Conservation (phyloP, 30 jellyfish, hydroid and myxozoan genomes). For the Cassiopea xamachana region DNA sequence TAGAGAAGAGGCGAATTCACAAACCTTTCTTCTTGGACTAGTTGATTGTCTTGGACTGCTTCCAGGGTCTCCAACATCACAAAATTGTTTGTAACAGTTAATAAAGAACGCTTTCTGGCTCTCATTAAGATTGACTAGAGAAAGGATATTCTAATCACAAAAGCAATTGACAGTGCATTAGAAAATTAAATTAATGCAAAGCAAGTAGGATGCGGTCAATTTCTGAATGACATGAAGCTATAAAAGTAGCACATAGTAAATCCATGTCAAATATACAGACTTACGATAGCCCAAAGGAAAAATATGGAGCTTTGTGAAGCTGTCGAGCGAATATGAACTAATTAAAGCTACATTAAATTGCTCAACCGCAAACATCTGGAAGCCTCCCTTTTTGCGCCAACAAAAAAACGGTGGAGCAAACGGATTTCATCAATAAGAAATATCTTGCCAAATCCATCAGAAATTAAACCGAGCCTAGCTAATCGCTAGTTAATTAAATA, state of each 20-base stretch:
- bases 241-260: no score
- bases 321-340: no score
- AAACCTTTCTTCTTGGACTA: slow-evolving; percentile 62
- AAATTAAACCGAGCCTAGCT: slow-evolving; percentile 1
- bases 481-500: slow-evolving; percentile 12
- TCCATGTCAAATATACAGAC: no score
- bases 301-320: no score
- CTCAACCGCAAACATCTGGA: background rate
- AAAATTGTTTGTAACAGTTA: slow-evolving; percentile 65
- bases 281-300: no score
- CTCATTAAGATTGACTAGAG: slow-evolving; percentile 64
- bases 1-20: background rate
- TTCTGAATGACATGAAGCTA: no score
- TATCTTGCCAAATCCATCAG: background rate
- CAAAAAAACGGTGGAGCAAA: background rate
- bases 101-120: slow-evolving; percentile 51
- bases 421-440: background rate
- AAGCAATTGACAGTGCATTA: background rate
- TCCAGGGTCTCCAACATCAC: slow-evolving; percentile 75
- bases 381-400: background rate
- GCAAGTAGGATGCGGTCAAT: no score
- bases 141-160: background rate
- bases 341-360: no score
- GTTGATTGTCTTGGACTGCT: slow-evolving; percentile 54
- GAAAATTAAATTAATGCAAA: background rate